Conservation (phyloP, 2,797 vertebrate genomes). For the Chloroceryle inda region DNA sequence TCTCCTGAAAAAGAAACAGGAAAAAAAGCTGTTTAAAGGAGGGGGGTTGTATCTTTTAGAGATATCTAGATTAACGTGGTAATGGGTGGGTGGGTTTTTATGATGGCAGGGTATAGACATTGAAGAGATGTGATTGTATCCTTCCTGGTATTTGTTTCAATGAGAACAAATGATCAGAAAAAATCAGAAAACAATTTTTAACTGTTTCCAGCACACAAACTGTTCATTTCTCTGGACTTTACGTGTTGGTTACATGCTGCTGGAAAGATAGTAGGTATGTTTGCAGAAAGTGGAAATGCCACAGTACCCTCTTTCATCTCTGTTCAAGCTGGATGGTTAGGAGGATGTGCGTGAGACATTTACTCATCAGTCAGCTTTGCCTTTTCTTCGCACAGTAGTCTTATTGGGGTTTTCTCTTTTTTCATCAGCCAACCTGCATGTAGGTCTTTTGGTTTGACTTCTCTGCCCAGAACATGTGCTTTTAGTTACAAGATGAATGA, state of each 20-base stretch:
- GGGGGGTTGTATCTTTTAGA: background rate
- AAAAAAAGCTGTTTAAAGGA: background rate
- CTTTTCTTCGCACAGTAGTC: fast-evolving
- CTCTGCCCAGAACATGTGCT: background rate
- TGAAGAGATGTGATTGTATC: background rate
- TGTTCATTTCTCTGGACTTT: background rate
- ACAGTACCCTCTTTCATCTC: background rate
- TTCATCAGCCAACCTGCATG: background rate
- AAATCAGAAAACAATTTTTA: background rate
- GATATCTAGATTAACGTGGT: background rate
- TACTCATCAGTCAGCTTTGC: background rate
- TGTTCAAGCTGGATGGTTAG: background rate
- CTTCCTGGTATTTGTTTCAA: background rate
- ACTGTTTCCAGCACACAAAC: background rate
- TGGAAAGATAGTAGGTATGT: background rate
- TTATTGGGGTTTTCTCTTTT: background rate
- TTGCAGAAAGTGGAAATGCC: background rate
- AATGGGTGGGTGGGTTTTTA: background rate
- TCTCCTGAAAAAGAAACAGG: background rate
- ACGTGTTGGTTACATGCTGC: background rate
- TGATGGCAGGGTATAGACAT: background rate
- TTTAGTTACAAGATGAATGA: background rate
- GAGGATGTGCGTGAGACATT: background rate
- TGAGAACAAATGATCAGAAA: background rate
- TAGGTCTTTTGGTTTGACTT: background rate